Evolutionary conservation across 2,797 vertebrate genomes (phyloP), one percentile per base, ranked within the genome.

Genomic region (Esox lucius): DNA sequence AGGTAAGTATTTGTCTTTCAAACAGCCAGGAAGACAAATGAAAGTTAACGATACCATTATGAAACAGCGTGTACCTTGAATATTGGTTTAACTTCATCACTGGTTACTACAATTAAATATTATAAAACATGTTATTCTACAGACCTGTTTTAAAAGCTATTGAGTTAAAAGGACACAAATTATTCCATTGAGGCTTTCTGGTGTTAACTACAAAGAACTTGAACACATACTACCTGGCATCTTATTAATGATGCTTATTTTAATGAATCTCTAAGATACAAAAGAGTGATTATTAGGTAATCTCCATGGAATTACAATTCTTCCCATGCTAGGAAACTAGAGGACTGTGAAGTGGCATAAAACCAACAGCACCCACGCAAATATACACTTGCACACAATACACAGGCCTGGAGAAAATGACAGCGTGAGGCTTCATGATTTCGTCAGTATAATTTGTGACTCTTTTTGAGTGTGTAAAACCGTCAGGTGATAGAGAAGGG

Each of bases 401-500:
- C 28, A 42, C 51, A n/a, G 51, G n/a, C 6, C 17, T 16, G 39
- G 33, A 68, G n/a, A 67, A 35, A 68, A 19, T 22, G 11, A 68
- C 15, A 51, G 46, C 15, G 6, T 12, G 42, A 16, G 8, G 68
- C 13, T 13, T n/a, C 13, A 22, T 22, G 22, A 22, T 24, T 48
- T 46, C 7, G 11, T 28, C 2, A 3, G 42, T n/a, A 33, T 19
- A 12, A 22, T 42, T 22, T 39, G 17, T 11, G 13, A 9, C 39
- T 9, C 39, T 42, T n/a, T 68, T n/a, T 28, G 68, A 69, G 7
- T 46, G n/a, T 56, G 19, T n/a, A 22, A 56, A 13, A 70, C 24
- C 69, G 11, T n/a, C 5, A 33, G 33, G 75, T 80, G 85, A 31
- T 73, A 80, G 81, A 91, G 87, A 89, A 88, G 86, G 90, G 89